These are phyloP conservation scores for Thymelicus sylvestris DNA, from an alignment of 2,888 invertebrate species.

Conservation along the genomic window DNA sequence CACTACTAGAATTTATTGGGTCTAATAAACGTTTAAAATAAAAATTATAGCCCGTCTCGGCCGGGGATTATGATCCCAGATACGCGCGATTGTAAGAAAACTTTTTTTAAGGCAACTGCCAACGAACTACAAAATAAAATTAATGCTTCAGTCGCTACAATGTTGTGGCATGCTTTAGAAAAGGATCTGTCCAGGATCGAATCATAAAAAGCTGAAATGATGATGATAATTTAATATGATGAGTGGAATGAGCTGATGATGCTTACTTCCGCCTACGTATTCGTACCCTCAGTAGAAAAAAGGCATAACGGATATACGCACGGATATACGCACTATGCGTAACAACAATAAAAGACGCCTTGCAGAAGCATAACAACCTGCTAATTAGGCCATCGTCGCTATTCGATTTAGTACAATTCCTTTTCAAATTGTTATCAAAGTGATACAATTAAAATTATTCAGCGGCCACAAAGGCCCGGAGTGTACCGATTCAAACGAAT, in stretches of 20 bases:
- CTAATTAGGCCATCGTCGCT: background rate
- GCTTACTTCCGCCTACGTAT: background rate
- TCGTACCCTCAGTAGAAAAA: too few relatives aligned
- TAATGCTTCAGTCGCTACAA: too few relatives aligned
- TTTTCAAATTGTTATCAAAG: background rate
- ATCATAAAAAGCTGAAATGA: too few relatives aligned
- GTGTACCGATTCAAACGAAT: slow-evolving; percentile 32
- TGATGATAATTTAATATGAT: background rate
- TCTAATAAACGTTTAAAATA: background rate
- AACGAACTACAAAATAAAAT: too few relatives aligned
- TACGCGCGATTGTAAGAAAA: background rate
- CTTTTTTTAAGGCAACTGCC: too few relatives aligned
- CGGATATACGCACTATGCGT: too few relatives aligned
- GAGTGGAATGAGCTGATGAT: background rate
- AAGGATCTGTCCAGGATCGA: too few relatives aligned
- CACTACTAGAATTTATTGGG: slow-evolving; percentile 5
- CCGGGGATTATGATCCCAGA: background rate
- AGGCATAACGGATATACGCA: too few relatives aligned
- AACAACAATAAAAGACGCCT: too few relatives aligned
- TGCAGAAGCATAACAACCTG: too few relatives aligned
- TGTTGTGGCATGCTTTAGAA: too few relatives aligned
- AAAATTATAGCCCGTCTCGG: background rate
- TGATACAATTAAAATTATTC: background rate
- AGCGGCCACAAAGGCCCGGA: slow-evolving; percentile 4
- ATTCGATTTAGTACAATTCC: background rate